Conservation (phyloP, 2,888 invertebrate species). For the Lithodes maja region DNA sequence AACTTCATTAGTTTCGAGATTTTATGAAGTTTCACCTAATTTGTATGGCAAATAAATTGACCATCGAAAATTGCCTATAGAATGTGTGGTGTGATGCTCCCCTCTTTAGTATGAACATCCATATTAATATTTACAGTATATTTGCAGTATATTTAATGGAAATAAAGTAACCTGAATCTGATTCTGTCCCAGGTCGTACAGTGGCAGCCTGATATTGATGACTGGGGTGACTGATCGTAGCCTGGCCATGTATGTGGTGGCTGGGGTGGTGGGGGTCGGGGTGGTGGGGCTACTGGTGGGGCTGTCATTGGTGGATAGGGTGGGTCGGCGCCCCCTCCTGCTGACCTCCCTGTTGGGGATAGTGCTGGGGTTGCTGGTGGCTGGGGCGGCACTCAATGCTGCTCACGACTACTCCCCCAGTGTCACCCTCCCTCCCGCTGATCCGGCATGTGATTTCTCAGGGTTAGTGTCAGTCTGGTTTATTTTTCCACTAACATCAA, state of each 20-base stretch:
- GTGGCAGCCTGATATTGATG: slow-evolving; percentile 76
- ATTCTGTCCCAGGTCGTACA: slow-evolving; percentile 74
- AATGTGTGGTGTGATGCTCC: too few species aligned
- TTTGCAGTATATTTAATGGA: too few species aligned
- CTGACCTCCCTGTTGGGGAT: slow-evolving; percentile 74
- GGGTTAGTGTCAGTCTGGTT: neutral
- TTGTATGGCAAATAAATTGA: too few species aligned
- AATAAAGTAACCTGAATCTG: too few species aligned
- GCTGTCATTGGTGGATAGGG: slow-evolving; percentile 76
- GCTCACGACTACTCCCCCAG: slow-evolving; percentile 71
- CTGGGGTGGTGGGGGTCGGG: slow-evolving; percentile 75
- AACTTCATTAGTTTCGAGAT: too few species aligned
- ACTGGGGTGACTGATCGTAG: slow-evolving; percentile 73
- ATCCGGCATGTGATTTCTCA: slow-evolving; percentile 11
- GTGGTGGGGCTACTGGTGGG: slow-evolving; percentile 76
- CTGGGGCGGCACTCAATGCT: slow-evolving; percentile 75
- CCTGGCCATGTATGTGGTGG: slow-evolving; percentile 77
- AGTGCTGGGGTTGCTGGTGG: slow-evolving; percentile 74
- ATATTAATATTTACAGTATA: too few species aligned
- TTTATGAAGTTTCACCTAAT: too few species aligned
- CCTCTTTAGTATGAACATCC: too few species aligned
- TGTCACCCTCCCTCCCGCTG: slow-evolving; percentile 10
- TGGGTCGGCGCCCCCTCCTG: slow-evolving; percentile 75
- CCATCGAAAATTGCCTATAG: too few species aligned
- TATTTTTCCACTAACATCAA: neutral